phyloP scores from a whole-genome alignment of 2,797 vertebrate genomes.

The Falco biarmicus region DNA sequence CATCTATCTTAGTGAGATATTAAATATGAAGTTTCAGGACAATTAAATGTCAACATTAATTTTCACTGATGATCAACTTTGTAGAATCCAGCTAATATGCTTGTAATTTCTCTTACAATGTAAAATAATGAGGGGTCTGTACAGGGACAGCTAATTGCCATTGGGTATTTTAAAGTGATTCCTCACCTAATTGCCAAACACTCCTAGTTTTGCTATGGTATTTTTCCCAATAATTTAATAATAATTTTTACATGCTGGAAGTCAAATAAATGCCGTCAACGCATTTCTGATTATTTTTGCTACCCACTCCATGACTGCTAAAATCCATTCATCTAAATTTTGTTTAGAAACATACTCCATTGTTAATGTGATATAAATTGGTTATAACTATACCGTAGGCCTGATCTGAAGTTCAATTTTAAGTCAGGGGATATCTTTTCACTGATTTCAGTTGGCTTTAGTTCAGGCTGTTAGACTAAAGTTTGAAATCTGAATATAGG shows the following conservation, averaged over 20 bases:
- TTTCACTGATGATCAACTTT: not conserved
- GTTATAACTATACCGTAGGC: not conserved
- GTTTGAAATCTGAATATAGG: not conserved
- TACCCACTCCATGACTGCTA: not conserved
- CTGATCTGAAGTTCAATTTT: not conserved
- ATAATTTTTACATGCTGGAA: not conserved
- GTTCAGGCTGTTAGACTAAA: not conserved
- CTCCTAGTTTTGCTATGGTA: not conserved
- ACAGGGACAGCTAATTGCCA: not conserved
- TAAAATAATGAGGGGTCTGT: not conserved
- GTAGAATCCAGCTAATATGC: not conserved
- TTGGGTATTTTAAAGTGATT: not conserved
- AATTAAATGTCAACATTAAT: not conserved
- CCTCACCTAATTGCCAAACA: not conserved
- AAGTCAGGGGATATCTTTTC: not conserved
- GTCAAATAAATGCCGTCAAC: not conserved
- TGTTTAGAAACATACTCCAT: not conserved
- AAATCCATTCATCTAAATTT: not conserved
- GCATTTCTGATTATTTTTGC: not conserved
- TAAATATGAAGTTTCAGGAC: slow-evolving; percentile 15
- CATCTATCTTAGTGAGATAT: not conserved
- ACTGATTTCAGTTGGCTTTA: not conserved
- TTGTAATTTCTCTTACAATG: not conserved
- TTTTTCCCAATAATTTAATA: not conserved
- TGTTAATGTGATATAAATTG: not conserved